Evolutionary conservation across 35 echinoderm and acorn worm genomes (phyloP).

Genomic region (Eucidaris tribuloides): DNA sequence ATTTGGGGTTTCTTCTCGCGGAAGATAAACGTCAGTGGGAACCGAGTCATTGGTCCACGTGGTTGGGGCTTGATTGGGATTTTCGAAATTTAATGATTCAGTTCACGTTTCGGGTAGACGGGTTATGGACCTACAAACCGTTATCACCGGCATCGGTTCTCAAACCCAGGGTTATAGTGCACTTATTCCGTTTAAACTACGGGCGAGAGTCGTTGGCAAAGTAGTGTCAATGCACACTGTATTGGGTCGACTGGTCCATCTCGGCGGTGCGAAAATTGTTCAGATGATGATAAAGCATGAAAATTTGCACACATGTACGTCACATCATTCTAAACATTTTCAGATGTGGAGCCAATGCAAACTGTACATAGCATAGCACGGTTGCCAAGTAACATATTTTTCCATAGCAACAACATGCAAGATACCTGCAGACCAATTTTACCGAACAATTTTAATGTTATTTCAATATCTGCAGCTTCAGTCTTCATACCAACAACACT

Average conservation of each 20-base stretch:
- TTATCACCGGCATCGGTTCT: not conserved
- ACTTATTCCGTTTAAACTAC: not conserved
- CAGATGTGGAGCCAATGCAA: no score
- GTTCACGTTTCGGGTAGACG: not conserved
- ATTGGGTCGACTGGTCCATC: not conserved
- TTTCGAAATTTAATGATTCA: not conserved
- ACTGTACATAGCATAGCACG: no score
- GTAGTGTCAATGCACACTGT: constrained; percentile 3
- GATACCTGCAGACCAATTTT: no score
- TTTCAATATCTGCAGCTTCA: no score
- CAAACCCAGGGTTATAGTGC: not conserved
- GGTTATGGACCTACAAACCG: not conserved
- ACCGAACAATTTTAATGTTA: no score
- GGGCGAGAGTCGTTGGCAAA: not conserved
- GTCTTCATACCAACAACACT: no score
- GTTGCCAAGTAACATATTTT: no score
- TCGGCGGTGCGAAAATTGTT: no score
- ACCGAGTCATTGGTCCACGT: not conserved
- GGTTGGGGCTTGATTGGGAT: constrained; percentile 30
- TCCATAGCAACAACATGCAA: no score
- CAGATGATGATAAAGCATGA: no score
- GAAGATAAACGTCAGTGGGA: constrained; percentile 28
- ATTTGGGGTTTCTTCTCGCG: constrained; percentile 14
- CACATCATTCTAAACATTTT: no score
- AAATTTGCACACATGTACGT: no score